A percentile compares a stretch with the other conserved stretches of the same genome.
phyloP scores from a whole-genome alignment of 2,797 vertebrate genomes.

The Pseudochaenichthys georgianus region DNA sequence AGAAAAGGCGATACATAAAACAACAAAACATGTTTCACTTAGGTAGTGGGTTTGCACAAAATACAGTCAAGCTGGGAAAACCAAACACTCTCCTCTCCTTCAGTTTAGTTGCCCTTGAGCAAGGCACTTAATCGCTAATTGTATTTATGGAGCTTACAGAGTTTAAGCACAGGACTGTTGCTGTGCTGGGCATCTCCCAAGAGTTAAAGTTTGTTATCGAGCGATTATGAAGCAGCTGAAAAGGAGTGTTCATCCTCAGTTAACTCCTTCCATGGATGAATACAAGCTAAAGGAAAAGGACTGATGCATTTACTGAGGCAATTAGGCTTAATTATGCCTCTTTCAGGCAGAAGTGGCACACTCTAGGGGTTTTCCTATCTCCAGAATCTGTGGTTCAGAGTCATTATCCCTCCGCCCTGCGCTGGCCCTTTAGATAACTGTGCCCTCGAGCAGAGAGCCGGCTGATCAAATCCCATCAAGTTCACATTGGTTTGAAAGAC shows the following conservation, averaged over 20 bases:
- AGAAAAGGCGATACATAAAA: slow-evolving; percentile 4
- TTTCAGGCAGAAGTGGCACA: slow-evolving; percentile 51
- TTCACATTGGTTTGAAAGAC: slow-evolving; percentile 69
- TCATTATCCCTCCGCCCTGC: slow-evolving; percentile 66
- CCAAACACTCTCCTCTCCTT: neutral
- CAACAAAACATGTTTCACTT: slow-evolving; percentile 10
- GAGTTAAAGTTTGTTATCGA: slow-evolving; percentile 25
- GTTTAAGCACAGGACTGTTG: slow-evolving; percentile 10
- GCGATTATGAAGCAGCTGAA: slow-evolving; percentile 34
- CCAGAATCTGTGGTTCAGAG: slow-evolving; percentile 63
- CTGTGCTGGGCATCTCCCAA: slow-evolving; percentile 9
- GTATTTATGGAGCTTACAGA: slow-evolving; percentile 34
- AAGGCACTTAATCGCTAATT: slow-evolving; percentile 41
- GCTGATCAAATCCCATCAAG: slow-evolving; percentile 74
- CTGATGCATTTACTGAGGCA: slow-evolving; percentile 65
- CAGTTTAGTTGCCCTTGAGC: slow-evolving; percentile 40
- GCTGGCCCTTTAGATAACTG: slow-evolving; percentile 43
- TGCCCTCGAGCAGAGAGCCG: slow-evolving; percentile 50
- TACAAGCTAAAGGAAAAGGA: slow-evolving; percentile 51
- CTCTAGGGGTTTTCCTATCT: slow-evolving; percentile 68
- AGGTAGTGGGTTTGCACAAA: neutral
- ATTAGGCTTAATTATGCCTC: slow-evolving; percentile 68
- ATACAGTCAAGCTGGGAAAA: slow-evolving; percentile 4
- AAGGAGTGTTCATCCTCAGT: slow-evolving; percentile 60
- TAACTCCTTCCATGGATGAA: slow-evolving; percentile 58